Evolutionary conservation across 2,113 vertebrate species (phyloP), one percentile per base, ranked within the genome.

Genomic region (Morphnarchus princeps): DNA sequence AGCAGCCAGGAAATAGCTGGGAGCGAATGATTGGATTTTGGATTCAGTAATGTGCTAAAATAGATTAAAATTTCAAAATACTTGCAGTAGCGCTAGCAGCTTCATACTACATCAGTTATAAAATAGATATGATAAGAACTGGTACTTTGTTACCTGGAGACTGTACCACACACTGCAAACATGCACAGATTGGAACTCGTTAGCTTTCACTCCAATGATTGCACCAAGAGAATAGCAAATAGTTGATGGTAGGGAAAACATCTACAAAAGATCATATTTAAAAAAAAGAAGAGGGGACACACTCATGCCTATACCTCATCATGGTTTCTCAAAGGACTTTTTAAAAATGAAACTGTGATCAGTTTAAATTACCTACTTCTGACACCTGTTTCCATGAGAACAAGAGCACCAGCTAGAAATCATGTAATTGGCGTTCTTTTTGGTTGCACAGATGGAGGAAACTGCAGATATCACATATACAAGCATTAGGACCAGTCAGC

Each of bases 301-400:
- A 47, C 28, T 89, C 61, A 50, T 63, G 43, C 32, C 50, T 70
- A 34, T 76, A 76, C n/a, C 54, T 72, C 93, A 74, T 70, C 45
- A 42, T 43, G 49, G 32, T 62, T 96, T 92, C 72, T 76, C 25
- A 29, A 87, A 83, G 28, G 57, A 76, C 42, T 71, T 83, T 55
- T 78, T 95, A 25, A 10, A 88, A 62, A 43, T 67, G 49, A 80
- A 86, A 84, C 77, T 65, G 82, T 77, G 55, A 79, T 92, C 94
- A 69, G 71, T 95, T 91, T 90, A 61, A 93, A 93, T 93, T 91
- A 93, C 82, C 88, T 95, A 45, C 87, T 96, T 90, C 81, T 96
- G 80, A 87, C 61, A 82, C 52, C 63, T 92, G 97, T 97, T 98
- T 97, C 97, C 96, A 97, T 97, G 97, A 96, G 96, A 97, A 97